Percentiles rank a stretch among this genome's conserved stretches.
These are phyloP conservation scores for Ennomos fuscantarius DNA, from an alignment of 2,888 invertebrate species.

Conservation along the genomic window DNA sequence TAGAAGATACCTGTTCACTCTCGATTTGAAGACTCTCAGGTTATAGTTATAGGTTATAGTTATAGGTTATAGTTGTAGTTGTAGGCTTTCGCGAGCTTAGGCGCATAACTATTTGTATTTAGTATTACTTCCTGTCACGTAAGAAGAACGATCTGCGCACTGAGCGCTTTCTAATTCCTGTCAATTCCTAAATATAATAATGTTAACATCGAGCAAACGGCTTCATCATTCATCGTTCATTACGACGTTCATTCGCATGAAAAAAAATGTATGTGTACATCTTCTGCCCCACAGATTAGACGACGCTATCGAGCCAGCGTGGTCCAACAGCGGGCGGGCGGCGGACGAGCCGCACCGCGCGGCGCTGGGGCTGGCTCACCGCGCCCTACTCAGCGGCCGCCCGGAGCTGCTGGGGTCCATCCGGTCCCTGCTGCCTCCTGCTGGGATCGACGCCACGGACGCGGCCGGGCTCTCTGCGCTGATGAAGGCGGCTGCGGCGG, in stretches of 20 bases:
- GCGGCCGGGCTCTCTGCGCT: constrained; percentile 92
- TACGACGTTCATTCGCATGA: no score
- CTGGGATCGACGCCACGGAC: constrained; percentile 90
- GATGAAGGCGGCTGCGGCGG: constrained; percentile 92
- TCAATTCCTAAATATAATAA: no score
- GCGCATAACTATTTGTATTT: neutral
- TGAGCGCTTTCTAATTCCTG: no score
- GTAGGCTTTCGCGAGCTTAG: neutral
- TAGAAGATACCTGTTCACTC: no score
- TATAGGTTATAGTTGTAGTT: no score
- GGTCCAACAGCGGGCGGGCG: constrained; percentile 65
- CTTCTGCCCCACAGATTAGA: constrained; percentile 81
- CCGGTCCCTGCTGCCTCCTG: constrained; percentile 89
- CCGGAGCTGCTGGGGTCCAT: constrained; percentile 91
- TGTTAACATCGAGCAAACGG: no score
- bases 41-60: no score
- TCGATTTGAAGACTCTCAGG: no score
- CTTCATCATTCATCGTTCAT: no score
- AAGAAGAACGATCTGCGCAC: no score
- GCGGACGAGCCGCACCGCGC: constrained; percentile 87
- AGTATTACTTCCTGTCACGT: no score
- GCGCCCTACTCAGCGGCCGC: constrained; percentile 91
- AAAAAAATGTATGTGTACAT: no score
- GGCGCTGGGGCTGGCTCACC: constrained; percentile 91
- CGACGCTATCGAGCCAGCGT: constrained; percentile 81